Conservation (phyloP, 2,888 invertebrate genomes). For the Eupithecia subumbrata region DNA sequence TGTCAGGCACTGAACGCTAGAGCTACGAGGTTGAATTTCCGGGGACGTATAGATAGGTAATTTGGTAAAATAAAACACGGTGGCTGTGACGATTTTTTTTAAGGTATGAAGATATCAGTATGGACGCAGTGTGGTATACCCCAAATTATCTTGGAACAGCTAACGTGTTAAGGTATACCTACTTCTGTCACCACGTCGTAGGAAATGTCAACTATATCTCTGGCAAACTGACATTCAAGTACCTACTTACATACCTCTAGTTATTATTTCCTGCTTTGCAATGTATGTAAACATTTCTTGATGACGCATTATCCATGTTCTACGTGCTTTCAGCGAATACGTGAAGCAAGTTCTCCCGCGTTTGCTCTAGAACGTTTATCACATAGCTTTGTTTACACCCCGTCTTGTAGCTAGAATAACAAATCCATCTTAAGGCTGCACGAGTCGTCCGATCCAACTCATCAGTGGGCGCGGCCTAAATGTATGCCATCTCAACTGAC, state of each 20-base stretch:
- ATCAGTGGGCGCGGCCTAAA: too few relatives aligned
- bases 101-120: too few relatives aligned
- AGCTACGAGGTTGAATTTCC: too few relatives aligned
- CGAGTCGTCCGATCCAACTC: too few relatives aligned
- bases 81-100: too few relatives aligned
- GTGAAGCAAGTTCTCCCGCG: conserved; percentile 45
- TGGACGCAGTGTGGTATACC: too few relatives aligned
- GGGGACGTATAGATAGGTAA: too few relatives aligned
- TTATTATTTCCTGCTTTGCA: background rate
- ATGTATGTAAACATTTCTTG: conserved; percentile 13
- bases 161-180: background rate
- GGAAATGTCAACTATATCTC: conserved; percentile 4
- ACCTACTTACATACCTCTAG: background rate
- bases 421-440: conserved; percentile 50
- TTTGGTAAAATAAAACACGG: too few relatives aligned
- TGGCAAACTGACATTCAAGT: background rate
- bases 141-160: too few relatives aligned
- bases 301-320: conserved; percentile 31
- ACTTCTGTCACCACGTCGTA: background rate
- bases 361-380: conserved; percentile 54
- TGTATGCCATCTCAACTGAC: too few relatives aligned
- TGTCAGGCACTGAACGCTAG: too few relatives aligned
- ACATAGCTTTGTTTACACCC: conserved; percentile 59
- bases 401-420: conserved; percentile 51
- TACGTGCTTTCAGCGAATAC: conserved; percentile 49